Evolutionary conservation across 1,140 invertebrate species (phyloP).

Genomic region (Sarcophaga peregrina): DNA sequence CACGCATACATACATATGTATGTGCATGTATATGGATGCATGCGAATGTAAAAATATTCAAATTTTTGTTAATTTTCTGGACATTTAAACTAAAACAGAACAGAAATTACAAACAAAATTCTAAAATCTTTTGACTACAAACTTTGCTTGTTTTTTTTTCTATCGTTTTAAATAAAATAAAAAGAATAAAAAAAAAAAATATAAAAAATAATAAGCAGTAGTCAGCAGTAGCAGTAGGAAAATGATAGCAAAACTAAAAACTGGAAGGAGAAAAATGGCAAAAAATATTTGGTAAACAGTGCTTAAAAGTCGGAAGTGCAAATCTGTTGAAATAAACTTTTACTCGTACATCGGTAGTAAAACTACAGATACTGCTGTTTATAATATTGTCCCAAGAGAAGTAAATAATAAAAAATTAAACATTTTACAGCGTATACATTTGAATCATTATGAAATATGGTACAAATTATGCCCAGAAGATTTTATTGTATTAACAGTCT

Average conservation of each 20-base stretch:
- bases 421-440: no score
- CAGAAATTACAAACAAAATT: not conserved
- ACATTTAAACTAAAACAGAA: slow-evolving; percentile 1
- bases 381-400: no score
- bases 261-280: not conserved
- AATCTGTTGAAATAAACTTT: slow-evolving; percentile 25
- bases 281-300: not conserved
- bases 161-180: not conserved
- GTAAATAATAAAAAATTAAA: no score
- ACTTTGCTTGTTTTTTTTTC: slow-evolving; percentile 3
- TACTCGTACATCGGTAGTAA: not conserved
- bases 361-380: no score
- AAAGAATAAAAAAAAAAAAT: not conserved
- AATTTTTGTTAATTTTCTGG: slow-evolving; percentile 22
- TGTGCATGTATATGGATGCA: not conserved
- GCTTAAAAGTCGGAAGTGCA: not conserved
- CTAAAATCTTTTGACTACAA: slow-evolving; percentile 10
- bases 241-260: not conserved
- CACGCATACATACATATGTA: no score
- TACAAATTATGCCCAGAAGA: no score
- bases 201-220: not conserved
- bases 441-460: no score
- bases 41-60: not conserved
- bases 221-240: not conserved
- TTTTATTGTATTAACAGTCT: no score